A percentile compares a stretch with the other conserved stretches of the same genome.
Evolutionary conservation across 2,797 vertebrate genomes (phyloP).

Genomic region (Tangara arthus): DNA sequence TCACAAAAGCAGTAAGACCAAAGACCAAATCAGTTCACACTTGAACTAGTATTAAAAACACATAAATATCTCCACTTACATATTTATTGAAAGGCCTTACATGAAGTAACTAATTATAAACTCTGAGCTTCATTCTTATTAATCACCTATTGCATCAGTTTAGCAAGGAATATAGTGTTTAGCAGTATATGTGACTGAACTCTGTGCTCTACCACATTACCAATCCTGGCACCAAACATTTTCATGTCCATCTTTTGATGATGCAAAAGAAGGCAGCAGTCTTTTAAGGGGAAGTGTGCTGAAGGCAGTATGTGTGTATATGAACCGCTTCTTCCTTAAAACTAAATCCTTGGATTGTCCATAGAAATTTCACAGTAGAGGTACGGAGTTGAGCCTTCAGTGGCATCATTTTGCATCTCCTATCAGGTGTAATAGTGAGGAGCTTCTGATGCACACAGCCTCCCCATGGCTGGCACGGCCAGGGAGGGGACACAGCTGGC

Average conservation of each 20-base stretch:
- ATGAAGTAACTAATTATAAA: neutral
- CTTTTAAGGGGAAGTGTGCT: neutral
- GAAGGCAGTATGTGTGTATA: neutral
- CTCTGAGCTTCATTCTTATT: neutral
- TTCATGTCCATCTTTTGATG: neutral
- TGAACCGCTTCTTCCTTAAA: neutral
- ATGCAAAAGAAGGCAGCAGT: neutral
- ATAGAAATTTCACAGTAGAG: neutral
- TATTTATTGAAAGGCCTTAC: slow-evolving; percentile 24
- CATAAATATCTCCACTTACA: neutral
- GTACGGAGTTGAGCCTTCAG: neutral
- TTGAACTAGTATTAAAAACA: slow-evolving; percentile 13
- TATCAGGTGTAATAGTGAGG: neutral
- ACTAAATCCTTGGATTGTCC: neutral
- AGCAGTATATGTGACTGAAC: neutral
- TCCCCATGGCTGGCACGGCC: rapidly evolving
- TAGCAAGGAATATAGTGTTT: neutral
- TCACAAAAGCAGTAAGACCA: slow-evolving; percentile 24
- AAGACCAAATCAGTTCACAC: slow-evolving; percentile 4
- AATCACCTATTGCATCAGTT: neutral
- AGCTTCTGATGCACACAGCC: neutral
- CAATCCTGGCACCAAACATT: neutral
- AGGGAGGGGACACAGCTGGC: neutral
- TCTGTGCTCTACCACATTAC: neutral
- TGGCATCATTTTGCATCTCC: rapidly evolving